Conservation (phyloP, 2,113 vertebrate genomes). For the Arizona elegans region DNA sequence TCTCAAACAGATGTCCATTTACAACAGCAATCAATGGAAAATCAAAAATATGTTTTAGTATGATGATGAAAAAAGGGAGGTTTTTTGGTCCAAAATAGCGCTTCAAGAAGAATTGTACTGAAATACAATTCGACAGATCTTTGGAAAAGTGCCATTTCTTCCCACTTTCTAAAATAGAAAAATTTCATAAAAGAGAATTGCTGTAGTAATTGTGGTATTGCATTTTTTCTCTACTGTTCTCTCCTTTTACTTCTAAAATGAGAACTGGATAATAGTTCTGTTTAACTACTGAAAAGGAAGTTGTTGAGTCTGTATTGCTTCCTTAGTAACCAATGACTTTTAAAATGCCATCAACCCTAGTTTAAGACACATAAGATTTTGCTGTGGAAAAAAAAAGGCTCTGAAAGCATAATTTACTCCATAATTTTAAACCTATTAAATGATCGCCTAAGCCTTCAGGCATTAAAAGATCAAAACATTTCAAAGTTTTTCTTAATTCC, state of each 20-base stretch:
- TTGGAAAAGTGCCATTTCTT: background rate
- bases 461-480: background rate
- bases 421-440: background rate
- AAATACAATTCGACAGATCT: background rate
- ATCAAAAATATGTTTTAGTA: background rate
- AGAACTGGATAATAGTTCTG: background rate
- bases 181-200: background rate
- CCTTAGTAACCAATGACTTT: background rate
- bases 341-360: background rate
- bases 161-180: background rate
- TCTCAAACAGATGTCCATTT: background rate
- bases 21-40: background rate
- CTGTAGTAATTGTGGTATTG: background rate
- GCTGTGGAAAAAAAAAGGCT: background rate
- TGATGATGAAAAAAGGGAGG: background rate
- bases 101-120: too few species aligned
- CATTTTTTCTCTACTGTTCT: background rate
- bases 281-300: slow-evolving; percentile 6
- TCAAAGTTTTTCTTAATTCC: background rate
- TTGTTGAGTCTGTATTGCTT: slow-evolving; percentile 23
- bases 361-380: background rate
- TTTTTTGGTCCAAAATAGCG: background rate
- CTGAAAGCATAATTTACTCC: background rate
- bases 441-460: background rate
- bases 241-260: background rate